A percentile compares a stretch with the other conserved stretches of the same genome.
These are phyloP conservation scores for Drosophila birchii DNA, from an alignment of 2,888 invertebrate species.

Conservation along the genomic window DNA sequence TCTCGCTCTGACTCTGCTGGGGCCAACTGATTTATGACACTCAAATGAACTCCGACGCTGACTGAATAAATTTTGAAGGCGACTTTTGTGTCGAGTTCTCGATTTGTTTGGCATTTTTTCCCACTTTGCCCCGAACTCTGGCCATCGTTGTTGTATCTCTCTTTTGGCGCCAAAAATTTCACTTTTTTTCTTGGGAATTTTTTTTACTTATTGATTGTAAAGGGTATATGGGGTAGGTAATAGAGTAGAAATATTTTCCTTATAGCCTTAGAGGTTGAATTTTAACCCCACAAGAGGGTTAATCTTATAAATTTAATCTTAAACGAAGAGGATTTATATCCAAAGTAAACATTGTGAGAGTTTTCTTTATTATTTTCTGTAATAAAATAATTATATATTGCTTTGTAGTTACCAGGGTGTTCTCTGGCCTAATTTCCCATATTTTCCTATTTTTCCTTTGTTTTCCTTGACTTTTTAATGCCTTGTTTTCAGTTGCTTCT, in stretches of 20 bases:
- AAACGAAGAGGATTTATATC: neutral
- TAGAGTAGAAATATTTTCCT: neutral
- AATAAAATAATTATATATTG: neutral
- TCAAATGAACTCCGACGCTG: slow-evolving; percentile 74
- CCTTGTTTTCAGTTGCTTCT: slow-evolving; percentile 26
- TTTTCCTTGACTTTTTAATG: slow-evolving; percentile 34
- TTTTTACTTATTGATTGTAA: neutral
- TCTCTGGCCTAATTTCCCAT: neutral
- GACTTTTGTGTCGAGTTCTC: slow-evolving; percentile 54
- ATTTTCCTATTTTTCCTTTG: neutral
- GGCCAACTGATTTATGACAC: slow-evolving; percentile 71
- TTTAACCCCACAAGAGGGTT: neutral
- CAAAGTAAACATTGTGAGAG: fast-evolving
- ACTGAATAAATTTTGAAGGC: slow-evolving; percentile 65
- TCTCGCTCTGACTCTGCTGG: slow-evolving; percentile 13
- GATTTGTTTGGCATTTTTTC: slow-evolving; percentile 53
- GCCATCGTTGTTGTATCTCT: neutral
- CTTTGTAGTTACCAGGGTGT: neutral
- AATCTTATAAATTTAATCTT: neutral
- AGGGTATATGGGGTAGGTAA: neutral
- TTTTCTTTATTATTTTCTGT: neutral
- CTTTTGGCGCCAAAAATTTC: slow-evolving; percentile 37
- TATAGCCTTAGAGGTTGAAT: neutral
- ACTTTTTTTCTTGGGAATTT: slow-evolving; percentile 4
- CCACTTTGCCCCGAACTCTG: slow-evolving; percentile 6